Conservation (phyloP, 2,888 invertebrate species). For the Euphydryas editha region DNA sequence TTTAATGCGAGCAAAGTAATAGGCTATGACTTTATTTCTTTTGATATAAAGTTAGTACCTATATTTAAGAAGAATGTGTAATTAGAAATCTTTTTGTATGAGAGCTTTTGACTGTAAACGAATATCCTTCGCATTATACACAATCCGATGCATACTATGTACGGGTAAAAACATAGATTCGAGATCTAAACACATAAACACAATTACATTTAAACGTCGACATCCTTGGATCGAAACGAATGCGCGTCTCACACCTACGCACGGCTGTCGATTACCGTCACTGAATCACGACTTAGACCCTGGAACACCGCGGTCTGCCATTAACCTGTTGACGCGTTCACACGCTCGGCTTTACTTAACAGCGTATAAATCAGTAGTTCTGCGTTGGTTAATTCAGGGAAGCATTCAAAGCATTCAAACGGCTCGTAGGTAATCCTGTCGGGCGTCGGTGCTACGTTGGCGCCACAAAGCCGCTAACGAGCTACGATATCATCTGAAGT, state of each 20-base stretch:
- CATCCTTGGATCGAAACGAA: constrained; percentile 46
- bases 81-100: constrained; percentile 3
- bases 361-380: constrained; percentile 54
- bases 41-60: neutral
- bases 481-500: constrained; percentile 75
- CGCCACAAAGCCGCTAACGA: constrained; percentile 78
- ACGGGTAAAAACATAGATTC: constrained; percentile 22
- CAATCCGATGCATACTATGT: constrained; percentile 19
- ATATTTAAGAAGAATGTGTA: neutral
- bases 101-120: constrained; percentile 9
- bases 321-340: constrained; percentile 48
- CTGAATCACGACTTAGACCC: constrained; percentile 56
- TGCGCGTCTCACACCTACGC: constrained; percentile 65
- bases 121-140: constrained; percentile 19
- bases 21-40: neutral
- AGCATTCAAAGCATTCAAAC: constrained; percentile 56
- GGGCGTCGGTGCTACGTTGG: constrained; percentile 67
- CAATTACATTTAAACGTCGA: constrained; percentile 36
- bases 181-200: constrained; percentile 35
- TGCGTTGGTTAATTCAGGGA: constrained; percentile 52
- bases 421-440: constrained; percentile 67
- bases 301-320: constrained; percentile 46
- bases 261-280: constrained; percentile 51
- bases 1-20: neutral
- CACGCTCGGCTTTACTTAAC: constrained; percentile 39